These are phyloP conservation scores for Apamea sordens DNA, from an alignment of 2,888 invertebrate species.

Conservation along the genomic window DNA sequence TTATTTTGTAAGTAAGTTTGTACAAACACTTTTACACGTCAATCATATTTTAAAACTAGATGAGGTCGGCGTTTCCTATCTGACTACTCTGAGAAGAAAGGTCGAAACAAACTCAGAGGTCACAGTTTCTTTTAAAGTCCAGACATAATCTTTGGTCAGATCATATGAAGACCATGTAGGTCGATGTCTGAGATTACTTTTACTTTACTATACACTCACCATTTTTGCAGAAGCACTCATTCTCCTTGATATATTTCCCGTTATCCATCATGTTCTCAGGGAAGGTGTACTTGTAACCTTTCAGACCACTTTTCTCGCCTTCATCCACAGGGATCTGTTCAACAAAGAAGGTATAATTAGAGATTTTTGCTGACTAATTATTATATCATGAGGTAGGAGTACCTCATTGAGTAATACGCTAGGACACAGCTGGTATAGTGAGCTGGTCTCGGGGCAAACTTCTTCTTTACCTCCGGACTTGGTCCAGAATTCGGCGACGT, in stretches of 20 bases:
- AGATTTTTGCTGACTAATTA: neutral
- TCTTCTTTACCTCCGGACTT: neutral
- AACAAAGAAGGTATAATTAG: neutral
- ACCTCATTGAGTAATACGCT: neutral
- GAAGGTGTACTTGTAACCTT: constrained; percentile 94
- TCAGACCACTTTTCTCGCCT: constrained; percentile 91
- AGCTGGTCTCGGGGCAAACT: neutral
- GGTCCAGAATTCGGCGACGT: neutral
- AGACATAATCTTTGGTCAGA: no score
- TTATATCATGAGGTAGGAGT: neutral
- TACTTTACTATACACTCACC: constrained; percentile 80
- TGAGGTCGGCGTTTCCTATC: no score
- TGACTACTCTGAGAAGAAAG: no score
- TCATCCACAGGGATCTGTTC: constrained; percentile 91
- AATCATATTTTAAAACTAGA: no score
- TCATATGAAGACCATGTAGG: no score
- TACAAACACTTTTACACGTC: no score
- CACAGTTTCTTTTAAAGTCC: no score
- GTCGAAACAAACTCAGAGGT: no score
- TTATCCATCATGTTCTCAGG: constrained; percentile 94
- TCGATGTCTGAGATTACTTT: no score
- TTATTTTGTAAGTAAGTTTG: no score
- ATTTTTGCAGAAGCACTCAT: constrained; percentile 95
- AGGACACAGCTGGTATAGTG: neutral
- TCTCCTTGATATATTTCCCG: constrained; percentile 92